A percentile compares a stretch with the other conserved stretches of the same genome.
phyloP scores from a whole-genome alignment of 2,113 vertebrate genomes.

The Carlito syrichta region DNA sequence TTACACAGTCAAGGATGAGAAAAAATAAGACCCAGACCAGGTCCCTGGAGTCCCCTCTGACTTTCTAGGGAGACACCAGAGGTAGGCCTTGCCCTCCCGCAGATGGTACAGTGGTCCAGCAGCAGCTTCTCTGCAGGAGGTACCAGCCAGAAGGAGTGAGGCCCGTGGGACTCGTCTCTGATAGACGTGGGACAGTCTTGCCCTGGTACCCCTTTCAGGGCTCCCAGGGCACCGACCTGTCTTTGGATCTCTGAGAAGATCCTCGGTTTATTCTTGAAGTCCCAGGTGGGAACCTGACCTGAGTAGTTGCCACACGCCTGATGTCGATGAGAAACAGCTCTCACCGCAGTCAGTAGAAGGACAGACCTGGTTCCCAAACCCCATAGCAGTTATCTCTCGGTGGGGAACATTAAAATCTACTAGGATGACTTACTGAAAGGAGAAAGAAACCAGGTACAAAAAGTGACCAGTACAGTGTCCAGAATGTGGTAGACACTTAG shows the following conservation, averaged over 20 bases:
- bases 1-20: neutral
- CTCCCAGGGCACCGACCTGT: neutral
- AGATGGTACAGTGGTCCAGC: neutral
- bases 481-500: neutral
- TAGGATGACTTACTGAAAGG: neutral
- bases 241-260: neutral
- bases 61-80: neutral
- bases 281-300: neutral
- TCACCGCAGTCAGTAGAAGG: neutral
- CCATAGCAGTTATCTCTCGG: neutral
- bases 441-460: too few relatives aligned
- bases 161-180: neutral
- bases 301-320: too few relatives aligned
- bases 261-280: neutral
- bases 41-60: neutral
- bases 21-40: neutral
- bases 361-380: neutral
- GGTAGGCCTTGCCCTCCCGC: accelerated
- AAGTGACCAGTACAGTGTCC: neutral
- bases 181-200: neutral
- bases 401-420: neutral
- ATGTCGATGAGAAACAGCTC: neutral
- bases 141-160: neutral
- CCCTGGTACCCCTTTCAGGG: neutral
- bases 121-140: neutral